A percentile compares a stretch with the other conserved stretches of the same genome.
These are phyloP conservation scores for Nothoprocta perdicaria DNA, from an alignment of 2,113 vertebrate genomes.

Conservation along the genomic window DNA sequence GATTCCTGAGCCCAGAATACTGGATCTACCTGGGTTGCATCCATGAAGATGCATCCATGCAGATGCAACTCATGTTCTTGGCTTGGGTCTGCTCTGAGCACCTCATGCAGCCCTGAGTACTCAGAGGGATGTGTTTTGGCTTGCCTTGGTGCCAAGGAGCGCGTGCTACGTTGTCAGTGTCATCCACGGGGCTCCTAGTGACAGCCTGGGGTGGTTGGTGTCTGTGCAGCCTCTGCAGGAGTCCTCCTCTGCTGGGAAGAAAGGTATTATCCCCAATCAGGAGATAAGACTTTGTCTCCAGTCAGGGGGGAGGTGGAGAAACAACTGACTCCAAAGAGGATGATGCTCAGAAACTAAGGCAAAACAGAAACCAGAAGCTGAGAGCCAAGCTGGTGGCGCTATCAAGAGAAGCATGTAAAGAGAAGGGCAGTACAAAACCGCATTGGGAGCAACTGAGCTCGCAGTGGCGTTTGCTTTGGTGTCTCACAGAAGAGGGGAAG, in stretches of 20 bases:
- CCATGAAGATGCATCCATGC: too few species aligned
- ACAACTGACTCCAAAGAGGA: neutral
- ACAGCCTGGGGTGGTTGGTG: neutral
- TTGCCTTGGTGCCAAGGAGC: neutral
- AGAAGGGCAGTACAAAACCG: rapidly evolving
- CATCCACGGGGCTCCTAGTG: rapidly evolving
- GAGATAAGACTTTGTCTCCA: neutral
- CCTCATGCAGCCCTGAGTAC: neutral
- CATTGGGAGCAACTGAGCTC: rapidly evolving
- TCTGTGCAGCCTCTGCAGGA: neutral
- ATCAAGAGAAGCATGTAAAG: neutral
- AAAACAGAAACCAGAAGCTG: neutral
- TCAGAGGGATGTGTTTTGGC: neutral
- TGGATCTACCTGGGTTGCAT: too few species aligned
- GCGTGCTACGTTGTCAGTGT: neutral
- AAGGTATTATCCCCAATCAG: neutral
- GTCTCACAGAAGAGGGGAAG: neutral
- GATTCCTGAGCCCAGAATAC: too few species aligned
- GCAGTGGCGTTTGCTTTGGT: neutral
- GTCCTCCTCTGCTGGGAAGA: neutral
- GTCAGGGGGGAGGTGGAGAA: neutral
- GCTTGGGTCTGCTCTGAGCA: too few species aligned
- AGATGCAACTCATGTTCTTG: too few species aligned
- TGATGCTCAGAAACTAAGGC: neutral
- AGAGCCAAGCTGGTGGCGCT: neutral